Percentiles rank a stretch among this genome's conserved stretches.
Conservation (phyloP, 2,797 vertebrate species). For the Varecia variegata region DNA sequence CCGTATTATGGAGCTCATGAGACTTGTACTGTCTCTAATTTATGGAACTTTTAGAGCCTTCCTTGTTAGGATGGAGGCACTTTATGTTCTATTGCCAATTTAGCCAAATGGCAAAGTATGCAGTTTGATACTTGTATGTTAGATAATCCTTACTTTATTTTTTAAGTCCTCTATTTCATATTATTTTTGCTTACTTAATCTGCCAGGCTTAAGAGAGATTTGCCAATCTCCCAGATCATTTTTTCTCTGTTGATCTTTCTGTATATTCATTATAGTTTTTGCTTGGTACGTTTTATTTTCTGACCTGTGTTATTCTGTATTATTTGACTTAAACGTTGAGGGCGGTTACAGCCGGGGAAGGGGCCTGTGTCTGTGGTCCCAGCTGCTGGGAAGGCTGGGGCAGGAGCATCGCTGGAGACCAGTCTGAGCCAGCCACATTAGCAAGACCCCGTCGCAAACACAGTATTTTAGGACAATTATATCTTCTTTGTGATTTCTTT, state of each 20-base stretch:
- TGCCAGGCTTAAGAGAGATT: not conserved
- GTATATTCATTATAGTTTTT: rapidly evolving
- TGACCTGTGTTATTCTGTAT: not conserved
- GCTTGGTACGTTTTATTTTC: not conserved
- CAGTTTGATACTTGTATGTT: rapidly evolving
- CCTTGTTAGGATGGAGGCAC: not conserved
- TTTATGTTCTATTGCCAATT: rapidly evolving
- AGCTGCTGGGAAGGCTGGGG: not conserved
- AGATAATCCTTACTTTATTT: too few relatives aligned
- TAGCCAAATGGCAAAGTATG: not conserved
- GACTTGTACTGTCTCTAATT: rapidly evolving
- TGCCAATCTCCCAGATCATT: rapidly evolving
- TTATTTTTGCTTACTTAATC: not conserved
- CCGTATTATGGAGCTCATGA: rapidly evolving
- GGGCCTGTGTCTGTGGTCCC: not conserved
- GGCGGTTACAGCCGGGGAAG: rapidly evolving
- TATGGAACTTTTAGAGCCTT: too few relatives aligned
- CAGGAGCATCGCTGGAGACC: not conserved
- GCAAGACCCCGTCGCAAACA: not conserved
- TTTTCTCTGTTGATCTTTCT: not conserved
- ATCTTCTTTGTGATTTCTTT: not conserved
- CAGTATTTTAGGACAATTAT: not conserved
- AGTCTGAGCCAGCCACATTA: not conserved
- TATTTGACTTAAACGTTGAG: not conserved
- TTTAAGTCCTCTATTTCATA: not conserved